Evolutionary conservation across 2,797 vertebrate genomes (phyloP).

Genomic region (Dipus sagitta): DNA sequence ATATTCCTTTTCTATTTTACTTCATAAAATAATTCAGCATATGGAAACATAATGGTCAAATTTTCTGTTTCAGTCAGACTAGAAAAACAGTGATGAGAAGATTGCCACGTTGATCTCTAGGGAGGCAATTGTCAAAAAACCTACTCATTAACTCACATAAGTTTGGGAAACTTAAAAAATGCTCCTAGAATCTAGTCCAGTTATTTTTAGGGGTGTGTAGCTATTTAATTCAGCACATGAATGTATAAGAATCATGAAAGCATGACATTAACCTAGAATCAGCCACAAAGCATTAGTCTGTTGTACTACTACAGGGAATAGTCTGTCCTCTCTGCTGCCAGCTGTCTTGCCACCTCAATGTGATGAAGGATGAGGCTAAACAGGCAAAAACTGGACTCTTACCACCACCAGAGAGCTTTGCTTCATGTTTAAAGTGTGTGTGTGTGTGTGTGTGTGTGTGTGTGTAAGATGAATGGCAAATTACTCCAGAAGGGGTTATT

Average conservation of each 20-base stretch:
- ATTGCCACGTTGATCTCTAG: conserved; percentile 54
- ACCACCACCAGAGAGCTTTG: conserved; percentile 2
- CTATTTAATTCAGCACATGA: conserved; percentile 43
- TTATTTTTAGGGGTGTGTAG: conserved; percentile 47
- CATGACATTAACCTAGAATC: conserved; percentile 4
- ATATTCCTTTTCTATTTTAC: background rate
- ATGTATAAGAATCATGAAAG: conserved; percentile 21
- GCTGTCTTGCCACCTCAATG: conserved; percentile 33
- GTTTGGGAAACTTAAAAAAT: conserved; percentile 43
- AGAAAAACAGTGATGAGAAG: conserved; percentile 15
- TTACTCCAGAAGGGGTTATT: conserved; percentile 25
- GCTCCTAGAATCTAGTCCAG: conserved; percentile 27
- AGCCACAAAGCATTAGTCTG: background rate
- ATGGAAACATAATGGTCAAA: conserved; percentile 3
- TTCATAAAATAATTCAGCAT: background rate
- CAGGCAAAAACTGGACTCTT: conserved; percentile 29
- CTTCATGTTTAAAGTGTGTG: background rate
- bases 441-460: background rate
- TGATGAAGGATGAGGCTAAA: conserved; percentile 58
- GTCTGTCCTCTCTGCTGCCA: background rate
- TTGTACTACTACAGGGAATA: conserved; percentile 1
- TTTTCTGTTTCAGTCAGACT: conserved; percentile 51
- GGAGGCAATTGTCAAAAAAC: conserved; percentile 47
- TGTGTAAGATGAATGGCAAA: background rate
- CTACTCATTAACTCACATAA: conserved; percentile 52